A percentile compares a stretch with the other conserved stretches of the same genome.
Evolutionary conservation across 2,113 vertebrate genomes (phyloP).

Genomic region (Fulica atra): DNA sequence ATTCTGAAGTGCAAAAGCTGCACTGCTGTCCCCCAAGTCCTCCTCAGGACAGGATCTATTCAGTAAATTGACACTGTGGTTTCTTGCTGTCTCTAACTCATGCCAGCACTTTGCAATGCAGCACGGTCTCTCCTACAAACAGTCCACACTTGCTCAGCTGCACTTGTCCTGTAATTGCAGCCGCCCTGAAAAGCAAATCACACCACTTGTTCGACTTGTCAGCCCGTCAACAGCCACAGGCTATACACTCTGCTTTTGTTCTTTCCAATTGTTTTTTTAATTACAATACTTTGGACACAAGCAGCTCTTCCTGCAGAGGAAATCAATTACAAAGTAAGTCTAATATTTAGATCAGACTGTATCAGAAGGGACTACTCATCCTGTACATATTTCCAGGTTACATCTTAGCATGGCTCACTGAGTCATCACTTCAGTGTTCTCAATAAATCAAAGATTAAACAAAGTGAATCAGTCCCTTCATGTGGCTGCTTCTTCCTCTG

Average conservation of each 20-base stretch:
- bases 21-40: not conserved
- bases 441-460: slow-evolving; percentile 51
- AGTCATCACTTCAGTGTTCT: slow-evolving; percentile 42
- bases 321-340: slow-evolving; percentile 47
- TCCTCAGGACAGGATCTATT: not conserved
- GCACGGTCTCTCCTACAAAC: not conserved
- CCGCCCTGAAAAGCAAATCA: not conserved
- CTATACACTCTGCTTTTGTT: accelerated
- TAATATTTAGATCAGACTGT: slow-evolving; percentile 34
- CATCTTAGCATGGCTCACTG: not conserved
- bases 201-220: not conserved
- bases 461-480: slow-evolving; percentile 40
- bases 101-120: not conserved
- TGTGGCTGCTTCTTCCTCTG: not conserved
- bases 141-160: not conserved
- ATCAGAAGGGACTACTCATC: slow-evolving; percentile 29
- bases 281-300: not conserved
- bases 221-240: not conserved
- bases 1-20: not conserved
- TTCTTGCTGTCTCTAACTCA: not conserved
- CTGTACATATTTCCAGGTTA: slow-evolving; percentile 30
- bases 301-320: not conserved
- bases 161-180: not conserved
- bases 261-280: not conserved
- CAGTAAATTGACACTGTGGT: not conserved